Percentiles rank a stretch among this genome's conserved stretches.
Evolutionary conservation across 2,797 vertebrate species (phyloP).

Genomic region (Acomys russatus): DNA sequence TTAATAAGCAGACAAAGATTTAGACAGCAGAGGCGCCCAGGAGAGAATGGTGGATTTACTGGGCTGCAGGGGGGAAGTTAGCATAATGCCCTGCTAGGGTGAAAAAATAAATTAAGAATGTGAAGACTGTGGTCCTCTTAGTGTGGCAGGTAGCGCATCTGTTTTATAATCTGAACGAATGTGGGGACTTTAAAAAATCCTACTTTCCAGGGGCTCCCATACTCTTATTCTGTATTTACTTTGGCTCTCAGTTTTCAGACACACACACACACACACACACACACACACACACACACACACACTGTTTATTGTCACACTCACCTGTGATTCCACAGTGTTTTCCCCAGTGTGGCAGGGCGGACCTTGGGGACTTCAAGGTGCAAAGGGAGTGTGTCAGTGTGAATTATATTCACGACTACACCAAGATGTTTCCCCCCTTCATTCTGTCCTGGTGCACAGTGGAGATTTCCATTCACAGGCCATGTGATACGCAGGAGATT

Average conservation of each 20-base stretch:
- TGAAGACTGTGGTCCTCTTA: background rate
- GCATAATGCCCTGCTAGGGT: background rate
- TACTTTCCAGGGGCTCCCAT: constrained; percentile 29
- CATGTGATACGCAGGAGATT: background rate
- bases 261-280: background rate
- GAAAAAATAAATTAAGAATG: constrained; percentile 26
- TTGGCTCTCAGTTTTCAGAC: background rate
- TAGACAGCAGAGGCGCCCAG: background rate
- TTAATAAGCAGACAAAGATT: constrained; percentile 37
- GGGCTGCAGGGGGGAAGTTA: background rate
- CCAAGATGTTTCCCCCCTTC: background rate
- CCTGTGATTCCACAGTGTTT: constrained; percentile 1
- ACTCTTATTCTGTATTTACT: background rate
- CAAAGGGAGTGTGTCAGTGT: background rate
- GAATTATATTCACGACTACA: background rate
- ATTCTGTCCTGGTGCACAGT: background rate
- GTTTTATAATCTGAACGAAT: background rate
- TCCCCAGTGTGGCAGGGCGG: background rate
- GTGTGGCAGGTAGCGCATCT: background rate
- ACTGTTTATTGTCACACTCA: background rate
- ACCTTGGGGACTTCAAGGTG: background rate
- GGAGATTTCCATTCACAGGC: background rate
- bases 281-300: background rate
- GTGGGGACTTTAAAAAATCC: background rate
- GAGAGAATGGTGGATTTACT: background rate